A percentile compares a stretch with the other conserved stretches of the same genome.
Conservation (phyloP, 2,888 invertebrate genomes). For the Aspidapion aeneum region DNA sequence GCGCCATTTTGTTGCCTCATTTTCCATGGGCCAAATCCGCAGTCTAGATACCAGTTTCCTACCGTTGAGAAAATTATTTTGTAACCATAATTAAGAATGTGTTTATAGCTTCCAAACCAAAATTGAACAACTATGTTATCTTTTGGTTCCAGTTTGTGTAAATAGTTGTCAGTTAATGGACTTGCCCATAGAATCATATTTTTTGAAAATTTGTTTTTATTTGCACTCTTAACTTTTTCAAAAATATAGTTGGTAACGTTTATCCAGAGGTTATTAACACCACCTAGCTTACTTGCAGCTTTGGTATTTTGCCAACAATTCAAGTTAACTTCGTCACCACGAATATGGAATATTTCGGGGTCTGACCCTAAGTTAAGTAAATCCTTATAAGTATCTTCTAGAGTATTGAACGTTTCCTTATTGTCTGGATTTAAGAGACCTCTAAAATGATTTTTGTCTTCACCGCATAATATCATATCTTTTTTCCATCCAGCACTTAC, state of each 20-base stretch:
- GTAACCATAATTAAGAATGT: conserved; percentile 67
- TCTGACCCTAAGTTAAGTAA: conserved; percentile 67
- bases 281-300: conserved; percentile 52
- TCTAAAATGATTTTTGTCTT: conserved; percentile 65
- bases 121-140: conserved; percentile 65
- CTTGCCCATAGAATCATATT: conserved; percentile 72
- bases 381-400: conserved; percentile 69
- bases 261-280: conserved; percentile 67
- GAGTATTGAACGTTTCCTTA: conserved; percentile 62
- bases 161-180: conserved; percentile 56
- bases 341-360: conserved; percentile 76
- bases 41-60: conserved; percentile 82
- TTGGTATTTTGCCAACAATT: conserved; percentile 62
- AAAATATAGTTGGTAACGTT: conserved; percentile 64
- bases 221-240: conserved; percentile 56
- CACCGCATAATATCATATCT: conserved; percentile 69
- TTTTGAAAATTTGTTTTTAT: conserved; percentile 51
- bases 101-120: conserved; percentile 72
- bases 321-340: conserved; percentile 75
- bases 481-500: conserved; percentile 74
- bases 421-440: conserved; percentile 78
- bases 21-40: conserved; percentile 81
- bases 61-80: conserved; percentile 76
- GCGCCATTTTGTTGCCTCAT: conserved; percentile 68
- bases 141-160: conserved; percentile 25